Evolutionary conservation across 2,113 vertebrate species (phyloP).

Genomic region (Ageneiosus marmoratus): DNA sequence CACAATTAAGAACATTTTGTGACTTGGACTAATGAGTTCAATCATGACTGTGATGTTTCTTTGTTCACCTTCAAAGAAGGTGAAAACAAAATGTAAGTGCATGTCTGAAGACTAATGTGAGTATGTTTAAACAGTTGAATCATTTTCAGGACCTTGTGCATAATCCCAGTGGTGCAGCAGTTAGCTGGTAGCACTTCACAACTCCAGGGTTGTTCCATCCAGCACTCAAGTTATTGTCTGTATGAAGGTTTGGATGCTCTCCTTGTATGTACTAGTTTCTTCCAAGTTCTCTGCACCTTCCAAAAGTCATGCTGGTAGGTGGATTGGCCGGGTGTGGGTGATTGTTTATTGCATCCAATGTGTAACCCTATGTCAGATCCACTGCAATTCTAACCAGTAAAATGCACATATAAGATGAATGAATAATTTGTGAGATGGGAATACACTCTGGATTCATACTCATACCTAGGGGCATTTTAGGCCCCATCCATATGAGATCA

Average conservation of each 20-base stretch:
- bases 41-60: neutral
- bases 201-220: neutral
- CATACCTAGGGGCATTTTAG: neutral
- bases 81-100: constrained; percentile 2
- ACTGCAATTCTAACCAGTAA: neutral
- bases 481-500: too few relatives aligned
- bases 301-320: neutral
- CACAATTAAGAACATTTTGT: neutral
- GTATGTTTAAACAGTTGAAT: constrained; percentile 34
- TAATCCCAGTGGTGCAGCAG: constrained; percentile 38
- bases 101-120: constrained; percentile 6
- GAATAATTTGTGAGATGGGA: neutral
- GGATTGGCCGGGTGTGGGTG: neutral
- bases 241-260: neutral
- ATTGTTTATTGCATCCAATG: neutral
- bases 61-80: neutral
- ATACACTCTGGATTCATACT: neutral
- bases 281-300: too few relatives aligned
- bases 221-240: neutral
- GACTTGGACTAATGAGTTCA: neutral
- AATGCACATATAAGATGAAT: neutral
- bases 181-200: neutral
- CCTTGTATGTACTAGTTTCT: neutral
- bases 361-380: neutral
- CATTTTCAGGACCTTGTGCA: constrained; percentile 70